Conservation (phyloP, 1,140 invertebrate species). For the Lithobius niger region DNA sequence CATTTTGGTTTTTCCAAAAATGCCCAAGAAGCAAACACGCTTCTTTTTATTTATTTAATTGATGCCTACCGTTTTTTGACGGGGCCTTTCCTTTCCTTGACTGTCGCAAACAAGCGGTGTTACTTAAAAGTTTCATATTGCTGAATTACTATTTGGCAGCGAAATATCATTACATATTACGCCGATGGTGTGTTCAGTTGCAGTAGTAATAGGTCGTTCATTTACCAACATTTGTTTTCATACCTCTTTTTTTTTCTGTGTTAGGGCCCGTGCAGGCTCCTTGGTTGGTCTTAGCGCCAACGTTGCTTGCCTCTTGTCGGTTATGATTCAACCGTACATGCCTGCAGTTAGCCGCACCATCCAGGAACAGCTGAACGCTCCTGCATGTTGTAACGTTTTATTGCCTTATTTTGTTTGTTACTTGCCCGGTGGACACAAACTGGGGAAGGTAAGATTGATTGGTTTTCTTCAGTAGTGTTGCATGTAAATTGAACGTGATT, state of each 20-base stretch:
- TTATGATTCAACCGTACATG: constrained; percentile 83
- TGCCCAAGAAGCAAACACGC: no score
- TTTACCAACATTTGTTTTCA: constrained; percentile 12
- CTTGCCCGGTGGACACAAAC: constrained; percentile 65
- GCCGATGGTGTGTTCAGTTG: no score
- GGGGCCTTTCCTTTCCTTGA: no score
- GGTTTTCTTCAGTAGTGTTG: no score
- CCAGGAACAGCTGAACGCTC: constrained; percentile 52
- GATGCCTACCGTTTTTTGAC: no score
- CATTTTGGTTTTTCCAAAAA: no score
- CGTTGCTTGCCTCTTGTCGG: constrained; percentile 63
- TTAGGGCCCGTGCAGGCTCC: constrained; percentile 58
- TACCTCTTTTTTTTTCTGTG: constrained; percentile 18
- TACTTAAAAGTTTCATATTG: no score
- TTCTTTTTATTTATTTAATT: no score
- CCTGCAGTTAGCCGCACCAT: constrained; percentile 58
- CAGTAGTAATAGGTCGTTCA: background rate
- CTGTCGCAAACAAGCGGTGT: no score
- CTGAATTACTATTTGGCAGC: no score
- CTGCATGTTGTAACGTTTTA: constrained; percentile 38
- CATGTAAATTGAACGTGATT: no score
- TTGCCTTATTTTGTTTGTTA: constrained; percentile 46
- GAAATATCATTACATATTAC: no score
- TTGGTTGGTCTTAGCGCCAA: constrained; percentile 78
- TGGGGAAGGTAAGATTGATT: constrained; percentile 58